Evolutionary conservation across 1,140 invertebrate genomes (phyloP), one percentile per base, ranked within the genome.

Genomic region (Carcinoscorpius rotundicauda): DNA sequence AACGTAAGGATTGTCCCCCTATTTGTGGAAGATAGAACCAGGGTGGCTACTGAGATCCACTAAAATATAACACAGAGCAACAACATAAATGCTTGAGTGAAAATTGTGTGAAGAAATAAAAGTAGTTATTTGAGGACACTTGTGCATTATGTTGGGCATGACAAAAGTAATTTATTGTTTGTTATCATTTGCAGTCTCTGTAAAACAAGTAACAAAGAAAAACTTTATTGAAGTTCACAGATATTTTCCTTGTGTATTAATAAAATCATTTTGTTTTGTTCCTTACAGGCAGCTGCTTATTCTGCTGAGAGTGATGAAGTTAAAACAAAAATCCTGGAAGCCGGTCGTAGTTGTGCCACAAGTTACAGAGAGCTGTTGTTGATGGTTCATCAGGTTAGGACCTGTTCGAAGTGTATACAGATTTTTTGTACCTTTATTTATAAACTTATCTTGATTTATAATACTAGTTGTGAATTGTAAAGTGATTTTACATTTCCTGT

Each of bases 281-380:
- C 4, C 4, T 73, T 82, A 76, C 83, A 88, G 63, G 85, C 87
- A 6, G 90, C 91, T 4, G 87, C 89, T 63, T 85, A 86, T 71
- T 82, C 85, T 64, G 90, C 93, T 0, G 94, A 98, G 76, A 89
- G 86, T 0, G 76, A 81, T 3, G 94, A 98, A 69, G 76, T 95
- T 5, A 82, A 85, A 52, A 78, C 83, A 10, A 84, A 89, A 64
- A 88, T 89, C 0, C 73, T 97, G 5, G 82, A 87, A 72, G 84
- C 89, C 9, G 94, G 94, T 6, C 84, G 87, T 50, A 84, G 87
- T 48, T 87, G 93, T 29, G 93, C 90, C 0, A 79, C 87, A 62
- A 85, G 92, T 71, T 98, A 96, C 76, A 82, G 91, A 62, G 87
- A 93, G 71, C 80, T 98, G 3, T 78, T 99, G 10, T 83, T 89